phyloP scores from a whole-genome alignment of 2,113 vertebrate species.

The Phyllopteryx taeniolatus region DNA sequence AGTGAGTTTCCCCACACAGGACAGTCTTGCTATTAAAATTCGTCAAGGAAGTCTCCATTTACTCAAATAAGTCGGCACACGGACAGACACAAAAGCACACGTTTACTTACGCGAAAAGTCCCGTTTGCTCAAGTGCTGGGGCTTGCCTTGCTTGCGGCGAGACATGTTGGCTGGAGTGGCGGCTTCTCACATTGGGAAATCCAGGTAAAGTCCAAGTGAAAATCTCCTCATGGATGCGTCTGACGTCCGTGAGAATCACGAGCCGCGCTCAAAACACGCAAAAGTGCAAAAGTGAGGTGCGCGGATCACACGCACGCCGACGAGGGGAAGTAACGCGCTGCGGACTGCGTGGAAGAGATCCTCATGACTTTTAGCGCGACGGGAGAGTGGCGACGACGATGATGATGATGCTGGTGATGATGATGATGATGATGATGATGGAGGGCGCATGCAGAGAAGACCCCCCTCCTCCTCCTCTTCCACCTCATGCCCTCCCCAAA shows the following conservation, averaged over 20 bases:
- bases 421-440: slow-evolving; percentile 50
- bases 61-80: not conserved
- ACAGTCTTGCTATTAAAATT: not conserved
- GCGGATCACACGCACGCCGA: slow-evolving; percentile 87
- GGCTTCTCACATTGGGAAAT: slow-evolving; percentile 74
- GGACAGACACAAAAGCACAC: not conserved
- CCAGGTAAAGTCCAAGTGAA: slow-evolving; percentile 87
- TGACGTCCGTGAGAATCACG: slow-evolving; percentile 80
- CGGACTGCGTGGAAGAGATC: slow-evolving; percentile 89
- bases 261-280: slow-evolving; percentile 3
- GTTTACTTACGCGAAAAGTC: slow-evolving; percentile 97
- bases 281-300: slow-evolving; percentile 35
- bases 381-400: slow-evolving; percentile 22
- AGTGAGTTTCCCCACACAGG: not conserved
- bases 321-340: slow-evolving; percentile 69
- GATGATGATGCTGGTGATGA: not conserved
- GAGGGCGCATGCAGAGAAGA: slow-evolving; percentile 75
- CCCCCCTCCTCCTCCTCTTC: not conserved
- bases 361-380: slow-evolving; percentile 83
- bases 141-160: slow-evolving; percentile 99
- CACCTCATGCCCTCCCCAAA: slow-evolving; percentile 25
- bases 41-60: slow-evolving; percentile 36
- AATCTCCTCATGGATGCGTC: slow-evolving; percentile 96
- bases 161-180: slow-evolving; percentile 88
- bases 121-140: slow-evolving; percentile 99